Base-by-base conservation (phyloP, 2,113 vertebrate genomes). In the Hirundichthys speculiger region DNA sequence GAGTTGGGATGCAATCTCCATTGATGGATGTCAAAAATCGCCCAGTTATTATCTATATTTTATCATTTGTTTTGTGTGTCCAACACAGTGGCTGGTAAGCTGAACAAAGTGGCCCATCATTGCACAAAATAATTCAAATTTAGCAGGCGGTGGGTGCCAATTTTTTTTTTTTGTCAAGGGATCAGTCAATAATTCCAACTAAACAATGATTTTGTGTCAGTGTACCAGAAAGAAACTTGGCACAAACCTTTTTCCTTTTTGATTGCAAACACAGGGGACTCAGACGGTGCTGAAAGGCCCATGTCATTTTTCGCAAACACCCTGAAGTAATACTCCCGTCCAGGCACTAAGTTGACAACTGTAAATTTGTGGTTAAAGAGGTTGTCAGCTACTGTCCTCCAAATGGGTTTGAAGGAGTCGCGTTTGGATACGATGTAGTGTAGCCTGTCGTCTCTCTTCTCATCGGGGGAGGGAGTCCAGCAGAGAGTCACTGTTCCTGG, bases 351-450 rank as follows among this genome's bases (percentile, higher is more conserved):
- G 5, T 88, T 89, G 75, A 92, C 79, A 66, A 91, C 88, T 0
- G 96, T 98, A 76, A 93, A 95, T 82, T 89, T 95, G 75, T 95
- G 93, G 88, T 93, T 97, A 73, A 95, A 94, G 84, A 98, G 85
- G 5, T 86, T 87, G 70, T 95, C 92, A 0, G 92, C 93, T 74
- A 86, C 89, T 38, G 91, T 74, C 0, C 51, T 76, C 96, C 96
- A 98, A 11, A 74, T 49, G 3, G 59, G 84, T 15, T 91, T 92
- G 30, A 75, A 80, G 0, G 94, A 93, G 75, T 96, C 94, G 0
- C 93, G 73, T 27, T 89, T 93, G 80, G 93, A 84, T 21, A 98
- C 86, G 0, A 90, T 79, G 58, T 98, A 98, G 76, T 95, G 89
- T 1, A 98, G 84, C 2, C 87, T 89, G 18, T 67, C 62, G 0